Evolutionary conservation across 2,888 invertebrate species (phyloP).

Genomic region (Melikaiella ostensackeni): DNA sequence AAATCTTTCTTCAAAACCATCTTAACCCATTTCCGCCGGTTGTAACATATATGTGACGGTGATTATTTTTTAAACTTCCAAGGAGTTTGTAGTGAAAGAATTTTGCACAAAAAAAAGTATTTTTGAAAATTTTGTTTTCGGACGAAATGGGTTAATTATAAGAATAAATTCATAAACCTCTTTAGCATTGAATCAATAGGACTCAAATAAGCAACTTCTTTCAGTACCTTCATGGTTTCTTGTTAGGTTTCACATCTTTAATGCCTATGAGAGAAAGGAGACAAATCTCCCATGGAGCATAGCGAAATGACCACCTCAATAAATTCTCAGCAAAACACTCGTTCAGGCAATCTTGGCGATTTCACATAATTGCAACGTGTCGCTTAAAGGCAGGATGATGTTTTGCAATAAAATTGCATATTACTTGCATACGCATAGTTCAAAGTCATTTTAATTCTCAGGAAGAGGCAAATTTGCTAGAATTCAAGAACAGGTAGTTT

Average conservation of each 20-base stretch:
- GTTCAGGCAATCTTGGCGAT: slow-evolving; percentile 7
- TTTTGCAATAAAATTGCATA: slow-evolving; percentile 31
- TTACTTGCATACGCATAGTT: slow-evolving; percentile 8
- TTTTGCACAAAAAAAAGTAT: too few relatives aligned
- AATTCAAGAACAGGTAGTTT: background rate
- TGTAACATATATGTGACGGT: too few relatives aligned
- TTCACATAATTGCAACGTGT: slow-evolving; percentile 25
- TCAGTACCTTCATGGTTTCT: slow-evolving; percentile 14
- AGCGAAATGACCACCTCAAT: slow-evolving; percentile 4
- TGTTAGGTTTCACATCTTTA: slow-evolving; percentile 2
- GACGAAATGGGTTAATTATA: too few relatives aligned
- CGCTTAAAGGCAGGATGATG: slow-evolving; percentile 32
- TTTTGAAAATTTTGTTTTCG: too few relatives aligned
- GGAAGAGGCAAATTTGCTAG: background rate
- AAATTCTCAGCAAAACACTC: slow-evolving; percentile 20
- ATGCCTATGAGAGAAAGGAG: slow-evolving; percentile 26
- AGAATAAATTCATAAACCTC: background rate
- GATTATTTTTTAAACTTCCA: too few relatives aligned
- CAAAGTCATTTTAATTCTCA: background rate
- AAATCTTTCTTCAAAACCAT: background rate
- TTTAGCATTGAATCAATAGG: background rate
- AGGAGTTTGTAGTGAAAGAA: too few relatives aligned
- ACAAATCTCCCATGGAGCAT: slow-evolving; percentile 25
- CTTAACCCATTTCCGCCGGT: too few relatives aligned
- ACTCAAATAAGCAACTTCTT: background rate